Percentiles rank a stretch among this genome's conserved stretches.
phyloP scores from a whole-genome alignment of 2,797 vertebrate genomes.

The Sus cebifrons region DNA sequence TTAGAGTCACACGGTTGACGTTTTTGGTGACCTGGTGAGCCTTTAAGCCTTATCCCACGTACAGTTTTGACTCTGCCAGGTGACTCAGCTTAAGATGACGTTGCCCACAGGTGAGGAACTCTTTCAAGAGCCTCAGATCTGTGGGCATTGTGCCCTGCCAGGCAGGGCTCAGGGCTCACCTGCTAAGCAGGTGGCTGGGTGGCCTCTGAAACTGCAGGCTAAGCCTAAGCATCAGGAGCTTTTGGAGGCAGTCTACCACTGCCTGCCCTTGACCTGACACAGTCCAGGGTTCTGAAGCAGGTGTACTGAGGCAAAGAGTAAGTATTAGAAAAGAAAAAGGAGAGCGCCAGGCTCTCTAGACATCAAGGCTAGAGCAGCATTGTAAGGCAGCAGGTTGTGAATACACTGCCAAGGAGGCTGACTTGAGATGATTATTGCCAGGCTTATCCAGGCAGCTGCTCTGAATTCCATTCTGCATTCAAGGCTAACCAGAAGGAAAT shows the following conservation, averaged over 20 bases:
- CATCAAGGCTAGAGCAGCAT: neutral
- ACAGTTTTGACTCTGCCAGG: neutral
- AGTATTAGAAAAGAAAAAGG: neutral
- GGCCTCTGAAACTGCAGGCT: neutral
- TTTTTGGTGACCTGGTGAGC: neutral
- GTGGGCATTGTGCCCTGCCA: neutral
- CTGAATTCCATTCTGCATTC: neutral
- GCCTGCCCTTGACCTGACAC: neutral
- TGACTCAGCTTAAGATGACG: neutral
- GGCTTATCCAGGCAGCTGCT: too few species aligned
- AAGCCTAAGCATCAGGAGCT: too few species aligned
- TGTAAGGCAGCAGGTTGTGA: neutral
- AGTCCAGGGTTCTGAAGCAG: neutral
- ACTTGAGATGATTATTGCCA: neutral
- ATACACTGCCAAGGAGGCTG: fast-evolving
- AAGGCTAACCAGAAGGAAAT: neutral
- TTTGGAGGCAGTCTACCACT: neutral
- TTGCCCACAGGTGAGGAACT: neutral
- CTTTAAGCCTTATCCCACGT: neutral
- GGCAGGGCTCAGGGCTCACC: neutral
- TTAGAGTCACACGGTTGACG: neutral
- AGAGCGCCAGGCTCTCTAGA: neutral
- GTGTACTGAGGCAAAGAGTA: neutral
- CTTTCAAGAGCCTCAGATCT: neutral
- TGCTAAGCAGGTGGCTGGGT: neutral